Percentiles rank a stretch among this genome's conserved stretches.
Evolutionary conservation across 1,140 invertebrate genomes (phyloP).

Genomic region (Dufourea novaeangliae): DNA sequence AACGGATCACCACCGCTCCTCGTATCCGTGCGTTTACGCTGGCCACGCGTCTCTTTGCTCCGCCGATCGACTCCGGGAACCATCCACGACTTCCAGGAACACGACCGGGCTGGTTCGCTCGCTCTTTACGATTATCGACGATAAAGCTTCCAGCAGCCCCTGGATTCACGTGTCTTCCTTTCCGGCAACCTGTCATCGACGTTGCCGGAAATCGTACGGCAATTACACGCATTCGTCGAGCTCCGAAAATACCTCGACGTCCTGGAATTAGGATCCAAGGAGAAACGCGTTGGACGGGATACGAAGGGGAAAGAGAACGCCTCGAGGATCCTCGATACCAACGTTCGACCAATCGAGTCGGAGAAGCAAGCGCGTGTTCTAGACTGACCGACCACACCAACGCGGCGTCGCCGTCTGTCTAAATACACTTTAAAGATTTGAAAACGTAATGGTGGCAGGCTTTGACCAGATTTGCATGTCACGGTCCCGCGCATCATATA

Average conservation of each 20-base stretch:
- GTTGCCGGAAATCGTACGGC: neutral
- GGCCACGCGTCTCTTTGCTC: conserved; percentile 23
- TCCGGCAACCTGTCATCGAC: neutral
- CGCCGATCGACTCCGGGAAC: conserved; percentile 34
- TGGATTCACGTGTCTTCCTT: neutral
- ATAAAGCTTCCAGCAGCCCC: conserved; percentile 8
- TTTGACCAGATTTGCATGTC: conserved; percentile 82
- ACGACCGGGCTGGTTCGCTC: neutral
- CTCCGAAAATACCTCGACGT: neutral
- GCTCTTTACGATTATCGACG: conserved; percentile 40
- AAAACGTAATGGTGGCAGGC: conserved; percentile 81
- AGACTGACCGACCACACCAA: conserved; percentile 45
- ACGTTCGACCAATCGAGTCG: neutral
- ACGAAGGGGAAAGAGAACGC: neutral
- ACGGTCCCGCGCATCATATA: conserved; percentile 81
- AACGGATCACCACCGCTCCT: conserved; percentile 36
- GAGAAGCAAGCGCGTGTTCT: conserved; percentile 39
- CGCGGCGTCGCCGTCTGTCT: conserved; percentile 79
- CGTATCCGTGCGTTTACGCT: conserved; percentile 14
- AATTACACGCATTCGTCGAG: neutral
- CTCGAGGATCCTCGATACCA: conserved; percentile 4
- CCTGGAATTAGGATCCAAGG: neutral
- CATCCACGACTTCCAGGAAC: conserved; percentile 29
- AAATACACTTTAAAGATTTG: conserved; percentile 83
- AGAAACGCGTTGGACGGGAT: neutral